Conservation (phyloP, 1,140 invertebrate species). For the Conopomorpha cramerella region DNA sequence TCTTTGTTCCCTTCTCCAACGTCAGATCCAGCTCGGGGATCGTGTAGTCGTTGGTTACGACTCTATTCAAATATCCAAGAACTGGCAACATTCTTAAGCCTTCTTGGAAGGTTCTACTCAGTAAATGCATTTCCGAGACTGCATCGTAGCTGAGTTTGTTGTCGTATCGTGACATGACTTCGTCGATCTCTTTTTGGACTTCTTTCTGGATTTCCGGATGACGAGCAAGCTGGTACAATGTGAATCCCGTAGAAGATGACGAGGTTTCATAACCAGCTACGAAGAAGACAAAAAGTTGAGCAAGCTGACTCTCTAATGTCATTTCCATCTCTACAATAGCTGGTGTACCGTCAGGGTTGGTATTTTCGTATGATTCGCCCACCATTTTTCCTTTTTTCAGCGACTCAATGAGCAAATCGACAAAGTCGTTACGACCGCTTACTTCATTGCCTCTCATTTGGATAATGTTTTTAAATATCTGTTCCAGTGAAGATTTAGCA, state of each 20-base stretch:
- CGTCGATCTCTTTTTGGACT: slow-evolving; percentile 56
- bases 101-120: slow-evolving; percentile 28
- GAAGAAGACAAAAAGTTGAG: slow-evolving; percentile 55
- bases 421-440: slow-evolving; percentile 42
- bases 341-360: slow-evolving; percentile 16
- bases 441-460: too few relatives aligned
- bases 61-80: slow-evolving; percentile 19
- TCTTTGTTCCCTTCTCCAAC: slow-evolving; percentile 14
- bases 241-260: slow-evolving; percentile 43
- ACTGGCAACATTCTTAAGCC: slow-evolving; percentile 35
- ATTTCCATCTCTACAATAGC: slow-evolving; percentile 4
- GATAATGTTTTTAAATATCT: slow-evolving; percentile 3
- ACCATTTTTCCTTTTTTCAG: slow-evolving; percentile 20
- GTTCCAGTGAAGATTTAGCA: slow-evolving; percentile 3
- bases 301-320: slow-evolving; percentile 11
- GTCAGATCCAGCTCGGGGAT: slow-evolving; percentile 21
- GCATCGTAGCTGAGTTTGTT: slow-evolving; percentile 22
- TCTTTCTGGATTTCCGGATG: slow-evolving; percentile 59
- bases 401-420: slow-evolving; percentile 51
- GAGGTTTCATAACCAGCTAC: slow-evolving; percentile 64
- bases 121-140: slow-evolving; percentile 23
- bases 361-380: slow-evolving; percentile 32
- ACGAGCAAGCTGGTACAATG: slow-evolving; percentile 47
- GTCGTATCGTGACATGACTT: slow-evolving; percentile 16
- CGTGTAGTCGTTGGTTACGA: slow-evolving; percentile 25